Percentiles rank a stretch among this genome's conserved stretches.
phyloP scores from a whole-genome alignment of 2,888 invertebrate genomes.

The Lycophotia porphyrea region DNA sequence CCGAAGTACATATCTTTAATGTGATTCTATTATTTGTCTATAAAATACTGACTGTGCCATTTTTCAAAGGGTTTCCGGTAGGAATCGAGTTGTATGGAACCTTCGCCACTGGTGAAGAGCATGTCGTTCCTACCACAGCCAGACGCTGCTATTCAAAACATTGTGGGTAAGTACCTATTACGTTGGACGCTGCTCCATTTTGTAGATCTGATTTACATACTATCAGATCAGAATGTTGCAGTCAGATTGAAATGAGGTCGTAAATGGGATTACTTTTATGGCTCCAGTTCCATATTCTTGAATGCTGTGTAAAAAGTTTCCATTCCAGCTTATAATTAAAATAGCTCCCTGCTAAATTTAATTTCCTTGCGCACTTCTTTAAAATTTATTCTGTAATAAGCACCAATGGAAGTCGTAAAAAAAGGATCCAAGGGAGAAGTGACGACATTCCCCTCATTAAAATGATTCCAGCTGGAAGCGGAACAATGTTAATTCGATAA shows the following conservation, averaged over 20 bases:
- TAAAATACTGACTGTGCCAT: too few relatives aligned
- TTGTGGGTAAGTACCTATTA: conserved; percentile 8
- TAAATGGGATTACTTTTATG: conserved; percentile 60
- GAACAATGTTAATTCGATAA: conserved; percentile 81
- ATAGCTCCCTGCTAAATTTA: conserved; percentile 69
- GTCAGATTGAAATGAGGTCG: conserved; percentile 49
- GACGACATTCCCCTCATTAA: conserved; percentile 75
- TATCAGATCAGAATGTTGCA: conserved; percentile 47
- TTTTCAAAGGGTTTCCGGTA: too few relatives aligned
- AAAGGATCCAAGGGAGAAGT: conserved; percentile 74
- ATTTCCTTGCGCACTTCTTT: conserved; percentile 72
- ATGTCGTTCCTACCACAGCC: conserved; percentile 1
- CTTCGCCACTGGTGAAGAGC: too few relatives aligned
- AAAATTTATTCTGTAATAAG: conserved; percentile 76
- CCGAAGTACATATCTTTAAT: too few relatives aligned
- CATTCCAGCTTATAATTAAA: conserved; percentile 71
- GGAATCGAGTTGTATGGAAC: too few relatives aligned
- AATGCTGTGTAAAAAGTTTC: conserved; percentile 66
- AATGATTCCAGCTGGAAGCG: conserved; percentile 77
- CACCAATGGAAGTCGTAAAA: conserved; percentile 74
- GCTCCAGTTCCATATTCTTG: conserved; percentile 43
- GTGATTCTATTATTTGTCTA: too few relatives aligned
- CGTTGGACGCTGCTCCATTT: conserved; percentile 29
- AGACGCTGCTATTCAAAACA: conserved; percentile 18
- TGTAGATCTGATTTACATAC: conserved; percentile 54